These are phyloP conservation scores for Octodon degus DNA, from an alignment of 2,113 vertebrate genomes.

Conservation along the genomic window DNA sequence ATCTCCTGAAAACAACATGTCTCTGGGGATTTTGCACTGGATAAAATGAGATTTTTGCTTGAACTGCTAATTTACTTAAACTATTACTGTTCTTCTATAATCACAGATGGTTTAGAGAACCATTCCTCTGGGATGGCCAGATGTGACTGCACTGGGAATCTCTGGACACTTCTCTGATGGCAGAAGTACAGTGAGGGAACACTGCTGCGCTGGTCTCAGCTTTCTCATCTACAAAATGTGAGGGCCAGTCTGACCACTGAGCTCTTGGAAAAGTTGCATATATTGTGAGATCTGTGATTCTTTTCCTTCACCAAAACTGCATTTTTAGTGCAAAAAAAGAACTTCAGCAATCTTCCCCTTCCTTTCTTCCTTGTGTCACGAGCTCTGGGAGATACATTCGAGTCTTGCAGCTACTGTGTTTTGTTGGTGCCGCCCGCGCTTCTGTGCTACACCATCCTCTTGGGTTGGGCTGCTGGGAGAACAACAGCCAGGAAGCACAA, in stretches of 20 bases:
- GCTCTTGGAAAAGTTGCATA: neutral
- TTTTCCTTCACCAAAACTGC: neutral
- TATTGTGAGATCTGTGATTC: neutral
- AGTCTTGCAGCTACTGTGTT: neutral
- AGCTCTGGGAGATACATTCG: neutral
- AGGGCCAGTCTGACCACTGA: neutral
- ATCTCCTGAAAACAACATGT: neutral
- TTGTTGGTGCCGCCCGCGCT: neutral
- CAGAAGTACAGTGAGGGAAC: neutral
- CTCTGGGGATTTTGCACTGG: neutral
- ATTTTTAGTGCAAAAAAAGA: constrained; percentile 8
- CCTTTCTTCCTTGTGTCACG: too few relatives aligned
- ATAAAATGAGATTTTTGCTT: neutral
- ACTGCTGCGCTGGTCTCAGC: neutral
- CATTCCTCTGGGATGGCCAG: neutral
- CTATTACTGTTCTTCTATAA: neutral
- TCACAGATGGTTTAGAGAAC: neutral
- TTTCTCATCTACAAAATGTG: neutral
- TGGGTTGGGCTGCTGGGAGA: neutral
- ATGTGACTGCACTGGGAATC: neutral
- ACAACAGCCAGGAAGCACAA: too few relatives aligned
- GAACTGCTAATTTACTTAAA: neutral
- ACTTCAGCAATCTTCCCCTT: neutral
- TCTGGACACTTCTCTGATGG: neutral
- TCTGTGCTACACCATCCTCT: neutral